Percentiles rank a stretch among this genome's conserved stretches.
phyloP scores from a whole-genome alignment of 2,797 vertebrate genomes.

The Hydrolagus colliei region DNA sequence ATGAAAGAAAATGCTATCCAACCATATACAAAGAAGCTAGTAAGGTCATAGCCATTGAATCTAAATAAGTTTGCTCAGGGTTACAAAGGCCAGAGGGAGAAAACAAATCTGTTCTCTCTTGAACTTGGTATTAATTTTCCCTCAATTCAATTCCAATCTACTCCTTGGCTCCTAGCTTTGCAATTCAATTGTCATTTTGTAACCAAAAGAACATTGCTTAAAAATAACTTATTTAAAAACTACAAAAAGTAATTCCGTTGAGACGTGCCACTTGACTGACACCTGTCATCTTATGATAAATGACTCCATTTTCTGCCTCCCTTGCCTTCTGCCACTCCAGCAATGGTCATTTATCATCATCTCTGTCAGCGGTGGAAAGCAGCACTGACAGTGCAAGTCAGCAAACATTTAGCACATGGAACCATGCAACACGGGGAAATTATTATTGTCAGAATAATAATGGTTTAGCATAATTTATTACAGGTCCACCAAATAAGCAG shows the following conservation, averaged over 20 bases:
- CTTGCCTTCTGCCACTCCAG: conserved; percentile 97
- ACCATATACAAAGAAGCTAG: conserved; percentile 62
- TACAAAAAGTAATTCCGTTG: conserved; percentile 89
- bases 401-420: conserved; percentile 99
- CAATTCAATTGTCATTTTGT: conserved; percentile 81
- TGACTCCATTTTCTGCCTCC: conserved; percentile 99
- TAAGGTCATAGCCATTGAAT: conserved; percentile 78
- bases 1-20: conserved; percentile 38
- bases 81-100: conserved; percentile 58
- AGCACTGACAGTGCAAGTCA: conserved; percentile 99
- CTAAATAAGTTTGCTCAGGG: conserved; percentile 77
- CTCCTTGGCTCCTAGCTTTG: conserved; percentile 64
- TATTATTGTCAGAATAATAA: conserved; percentile 99
- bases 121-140: conserved; percentile 67
- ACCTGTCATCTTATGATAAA: conserved; percentile 99
- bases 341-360: conserved; percentile 99
- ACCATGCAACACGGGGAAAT: conserved; percentile 97
- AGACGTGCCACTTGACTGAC: conserved; percentile 95
- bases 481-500: conserved; percentile 99
- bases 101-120: conserved; percentile 63
- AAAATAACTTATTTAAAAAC: conserved; percentile 98
- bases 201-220: conserved; percentile 74
- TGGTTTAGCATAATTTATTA: conserved; percentile 99
- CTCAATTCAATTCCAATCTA: conserved; percentile 74
- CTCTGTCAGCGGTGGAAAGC: conserved; percentile 97